Base-by-base conservation (phyloP, 2,888 invertebrate species). In the Camptogramma bilineatum region DNA sequence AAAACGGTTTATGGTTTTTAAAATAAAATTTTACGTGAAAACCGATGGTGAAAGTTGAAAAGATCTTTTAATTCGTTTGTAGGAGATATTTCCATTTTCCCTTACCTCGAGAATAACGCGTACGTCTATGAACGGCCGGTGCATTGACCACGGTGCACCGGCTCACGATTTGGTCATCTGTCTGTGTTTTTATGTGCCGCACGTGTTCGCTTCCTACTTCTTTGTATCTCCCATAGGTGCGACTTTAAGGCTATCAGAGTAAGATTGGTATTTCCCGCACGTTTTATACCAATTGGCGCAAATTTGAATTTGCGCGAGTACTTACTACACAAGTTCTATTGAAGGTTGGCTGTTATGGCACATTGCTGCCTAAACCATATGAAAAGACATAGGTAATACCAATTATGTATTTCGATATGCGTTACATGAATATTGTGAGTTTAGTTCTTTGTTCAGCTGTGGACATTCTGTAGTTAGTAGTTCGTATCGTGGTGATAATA, bases 171-270 rank as follows among this genome's bases (percentile, higher is more conserved):
- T 62, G 68, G 67, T 71, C 70, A 72, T 58, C 66, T 60, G 62
- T 62, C 68, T 60, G 51, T 58, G 46, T 71, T 68, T 76, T 75
- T 77, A 81, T 74, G 71, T 72, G 65, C 19, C 54, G 66, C 73
- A 73, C 74, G 73, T 74, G 74, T 72, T 68, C 48, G 74, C 78
- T 79, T 80, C 77, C 77, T 77, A 71, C 76, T 83, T 80, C 79
- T 79, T 80, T 73, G 75, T 77, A 74, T 74, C 62, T 64, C 62
- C 64, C 64, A 70, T 73, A 65, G 74, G 70, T 66, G 68, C 78
- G 28, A 28, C 7, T 71, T 74, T 76, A 82, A 81, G 65, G 67
- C 59, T 69, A 68, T 64, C 68, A 59, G 57, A 55, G 52, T 56
- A 47, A 53, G 57, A 58, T 71, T 64, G 52, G 56, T 62, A 71